Evolutionary conservation across 2,113 vertebrate genomes (phyloP), one percentile per base, ranked within the genome.

Genomic region (Columbina picui): DNA sequence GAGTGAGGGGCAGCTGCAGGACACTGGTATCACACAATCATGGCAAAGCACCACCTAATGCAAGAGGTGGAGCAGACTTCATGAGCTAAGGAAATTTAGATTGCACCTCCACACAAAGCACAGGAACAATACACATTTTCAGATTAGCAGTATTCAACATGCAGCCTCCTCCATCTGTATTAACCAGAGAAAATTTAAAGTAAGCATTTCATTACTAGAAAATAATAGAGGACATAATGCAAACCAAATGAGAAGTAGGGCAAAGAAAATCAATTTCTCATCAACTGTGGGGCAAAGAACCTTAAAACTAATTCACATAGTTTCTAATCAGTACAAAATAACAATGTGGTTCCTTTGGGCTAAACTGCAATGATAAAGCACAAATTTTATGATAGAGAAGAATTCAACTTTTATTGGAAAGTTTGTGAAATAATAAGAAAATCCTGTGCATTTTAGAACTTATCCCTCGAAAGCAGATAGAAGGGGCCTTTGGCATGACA

Each of bases 201-300:
- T 29, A 69, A 87, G 73, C 7, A 78, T 90, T 63, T 92, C 0
- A 0, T 93, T 94, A 69, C 21, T 69, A 75, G 81, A 81, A 87
- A 88, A 91, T 63, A 93, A 80, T 57, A 91, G 38, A 94, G 47
- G 50, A 87, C 25, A 47, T 34, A 90, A 87, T 65, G 59, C 60
- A 89, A 92, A 61, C 26, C 53, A 84, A 76, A 85, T 60, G 38
- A 79, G 65, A 85, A 88, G 17, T 1, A 85, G 29, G 41, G n/a
- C 47, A 70, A 78, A 15, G 30, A 96, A 95, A 94, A 94, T 80
- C 69, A 89, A 90, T 93, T 94, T 90, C 70, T 87, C 59, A 90
- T 79, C 76, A 91, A 65, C 55, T 82, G 36, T 14, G 17, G 61
- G 57, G 57, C 64, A 91, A 89, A 67, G 85, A 93, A 68, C 50